Evolutionary conservation across 1,140 invertebrate species (phyloP).

Genomic region (Marisa cornuarietis): DNA sequence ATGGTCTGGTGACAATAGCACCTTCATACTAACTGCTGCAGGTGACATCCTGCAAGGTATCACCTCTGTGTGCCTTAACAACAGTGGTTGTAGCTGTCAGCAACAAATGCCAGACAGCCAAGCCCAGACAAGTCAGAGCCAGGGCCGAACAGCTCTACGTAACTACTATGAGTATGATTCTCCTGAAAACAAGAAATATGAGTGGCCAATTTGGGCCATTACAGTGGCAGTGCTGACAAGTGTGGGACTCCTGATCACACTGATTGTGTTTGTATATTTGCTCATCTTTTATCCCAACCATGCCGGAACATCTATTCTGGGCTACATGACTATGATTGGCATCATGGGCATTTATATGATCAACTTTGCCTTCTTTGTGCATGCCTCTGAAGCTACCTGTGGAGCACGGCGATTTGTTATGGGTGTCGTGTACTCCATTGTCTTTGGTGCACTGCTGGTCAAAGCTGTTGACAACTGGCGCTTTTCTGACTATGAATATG

Average conservation of each 20-base stretch:
- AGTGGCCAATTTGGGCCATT: conserved; percentile 61
- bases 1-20: conserved; percentile 28
- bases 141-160: conserved; percentile 34
- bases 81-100: conserved; percentile 21
- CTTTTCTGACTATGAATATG: conserved; percentile 48
- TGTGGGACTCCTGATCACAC: conserved; percentile 59
- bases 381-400: conserved; percentile 64
- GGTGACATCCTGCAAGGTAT: neutral
- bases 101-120: conserved; percentile 6
- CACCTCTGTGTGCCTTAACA: conserved; percentile 21
- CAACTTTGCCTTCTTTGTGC: conserved; percentile 69
- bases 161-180: conserved; percentile 53
- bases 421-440: conserved; percentile 67
- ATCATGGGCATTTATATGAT: conserved; percentile 67
- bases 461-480: conserved; percentile 68
- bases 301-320: conserved; percentile 67
- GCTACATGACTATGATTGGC: conserved; percentile 68
- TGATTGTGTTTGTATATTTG: conserved; percentile 67
- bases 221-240: conserved; percentile 60
- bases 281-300: conserved; percentile 63
- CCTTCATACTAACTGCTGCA: conserved; percentile 10
- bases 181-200: conserved; percentile 35
- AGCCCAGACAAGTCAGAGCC: conserved; percentile 1
- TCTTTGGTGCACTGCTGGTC: conserved; percentile 66
- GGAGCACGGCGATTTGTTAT: conserved; percentile 62